Base-by-base conservation (phyloP, 2,888 invertebrate species). In the Tipula confusa region DNA sequence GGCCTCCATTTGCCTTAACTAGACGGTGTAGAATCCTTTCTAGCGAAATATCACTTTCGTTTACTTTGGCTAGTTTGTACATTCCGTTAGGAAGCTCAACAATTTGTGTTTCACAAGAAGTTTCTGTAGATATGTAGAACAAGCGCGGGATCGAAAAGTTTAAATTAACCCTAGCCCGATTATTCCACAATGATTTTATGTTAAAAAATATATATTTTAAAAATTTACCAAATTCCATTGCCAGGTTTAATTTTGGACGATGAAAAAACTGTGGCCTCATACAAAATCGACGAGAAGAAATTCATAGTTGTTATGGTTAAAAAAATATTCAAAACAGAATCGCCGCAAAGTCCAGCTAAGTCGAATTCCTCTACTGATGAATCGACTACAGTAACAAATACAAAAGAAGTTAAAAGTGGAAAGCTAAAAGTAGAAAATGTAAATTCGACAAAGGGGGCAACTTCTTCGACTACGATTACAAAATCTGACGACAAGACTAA, bases 291-390 rank as follows among this genome's bases (percentile, higher is more conserved):
- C 88, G 98, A 98, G 88, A 97, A 96, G 90, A 98, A 98, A 90
- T 98, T 98, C 90, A 95, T 98, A 89, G 98, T 98, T 87, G 96
- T 98, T 86, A 98, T 98, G 97, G 96, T 97, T 85, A 95, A 96
- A 81, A 97, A 89, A 84, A n/a, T 33, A 80, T 11, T 29, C 15
- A 80, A 80, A 80, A 18, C 80, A 29, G 31, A 80, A n/a, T 43
- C 43, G 1, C 24, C 64, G 11, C 24, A 64, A 64, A 64, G 64
- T 64, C 64, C 64, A 1, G 64, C 24, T 7, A 64, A 64, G n/a
- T 15, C 15, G 4, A 64, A 24, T 64, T 64, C 64, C 79, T 82
- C 48, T 84, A 89, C 88, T 43, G 91, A 91, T 90, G 82, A 91
- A 85, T 7, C n/a, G 0, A 13, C 5, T 80, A 15, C 29, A 29